phyloP scores from a whole-genome alignment of 2,113 vertebrate species.

The Isurus oxyrinchus region DNA sequence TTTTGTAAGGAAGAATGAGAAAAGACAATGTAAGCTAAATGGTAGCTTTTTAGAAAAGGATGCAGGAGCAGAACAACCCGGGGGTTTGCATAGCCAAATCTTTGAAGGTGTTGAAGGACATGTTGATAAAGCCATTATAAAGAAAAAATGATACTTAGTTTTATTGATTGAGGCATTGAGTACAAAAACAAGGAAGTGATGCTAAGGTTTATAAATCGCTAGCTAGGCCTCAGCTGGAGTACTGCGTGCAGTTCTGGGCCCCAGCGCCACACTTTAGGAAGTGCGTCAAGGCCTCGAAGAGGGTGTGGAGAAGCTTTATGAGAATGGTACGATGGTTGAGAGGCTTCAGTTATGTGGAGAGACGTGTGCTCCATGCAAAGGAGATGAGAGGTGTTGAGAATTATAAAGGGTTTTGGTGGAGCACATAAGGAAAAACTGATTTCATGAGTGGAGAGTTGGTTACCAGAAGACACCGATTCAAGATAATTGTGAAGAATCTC shows the following conservation, averaged over 20 bases:
- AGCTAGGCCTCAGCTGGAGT: background rate
- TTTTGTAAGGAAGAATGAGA: background rate
- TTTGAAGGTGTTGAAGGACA: background rate
- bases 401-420: background rate
- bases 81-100: background rate
- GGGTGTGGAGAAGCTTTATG: background rate
- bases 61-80: background rate
- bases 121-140: background rate
- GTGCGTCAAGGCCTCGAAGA: background rate
- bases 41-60: background rate
- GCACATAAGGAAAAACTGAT: background rate
- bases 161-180: background rate
- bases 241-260: background rate
- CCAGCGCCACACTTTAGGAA: no score
- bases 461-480: background rate
- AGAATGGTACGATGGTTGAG: background rate
- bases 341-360: background rate
- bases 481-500: background rate
- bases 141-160: background rate
- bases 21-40: background rate
- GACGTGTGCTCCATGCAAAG: no score
- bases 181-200: background rate
- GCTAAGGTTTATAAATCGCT: background rate
- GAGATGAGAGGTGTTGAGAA: background rate
- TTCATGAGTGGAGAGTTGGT: background rate